These are phyloP conservation scores for Oscheius myriophilus DNA, from an alignment of 2,888 invertebrate species.

Conservation along the genomic window DNA sequence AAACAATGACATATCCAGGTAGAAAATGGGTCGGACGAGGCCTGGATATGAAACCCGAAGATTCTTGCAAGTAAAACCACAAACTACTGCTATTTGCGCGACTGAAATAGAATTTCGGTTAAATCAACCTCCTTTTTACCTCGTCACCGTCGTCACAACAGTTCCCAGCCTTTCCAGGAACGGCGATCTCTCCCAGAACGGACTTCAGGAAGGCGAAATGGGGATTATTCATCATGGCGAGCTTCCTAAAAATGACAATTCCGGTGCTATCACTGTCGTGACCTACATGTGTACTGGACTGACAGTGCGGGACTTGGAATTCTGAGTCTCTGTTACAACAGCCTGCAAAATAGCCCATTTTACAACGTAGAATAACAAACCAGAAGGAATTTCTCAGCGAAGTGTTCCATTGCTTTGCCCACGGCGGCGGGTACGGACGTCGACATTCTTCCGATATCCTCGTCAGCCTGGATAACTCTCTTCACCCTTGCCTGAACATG, in stretches of 20 bases:
- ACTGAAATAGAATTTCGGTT: no score
- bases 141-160: no score
- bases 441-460: slow-evolving; percentile 98
- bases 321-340: slow-evolving; percentile 38
- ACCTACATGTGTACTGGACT: slow-evolving; percentile 64
- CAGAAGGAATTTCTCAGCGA: slow-evolving; percentile 66
- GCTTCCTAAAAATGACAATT: slow-evolving; percentile 50
- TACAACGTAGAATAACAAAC: slow-evolving; percentile 28
- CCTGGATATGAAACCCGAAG: no score
- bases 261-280: slow-evolving; percentile 3
- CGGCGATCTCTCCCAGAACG: slow-evolving; percentile 51
- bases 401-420: slow-evolving; percentile 70
- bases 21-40: no score
- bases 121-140: no score
- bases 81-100: no score
- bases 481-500: slow-evolving; percentile 81
- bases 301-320: slow-evolving; percentile 55
- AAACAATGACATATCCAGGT: no score
- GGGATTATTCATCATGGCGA: slow-evolving; percentile 58
- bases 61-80: no score
- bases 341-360: slow-evolving; percentile 28
- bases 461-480: slow-evolving; percentile 99
- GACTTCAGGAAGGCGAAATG: slow-evolving; percentile 63
- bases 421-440: slow-evolving; percentile 98
- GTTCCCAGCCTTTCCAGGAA: slow-evolving; percentile 16